These are phyloP conservation scores for Amphipyra berbera DNA, from an alignment of 2,888 invertebrate genomes.

Conservation along the genomic window DNA sequence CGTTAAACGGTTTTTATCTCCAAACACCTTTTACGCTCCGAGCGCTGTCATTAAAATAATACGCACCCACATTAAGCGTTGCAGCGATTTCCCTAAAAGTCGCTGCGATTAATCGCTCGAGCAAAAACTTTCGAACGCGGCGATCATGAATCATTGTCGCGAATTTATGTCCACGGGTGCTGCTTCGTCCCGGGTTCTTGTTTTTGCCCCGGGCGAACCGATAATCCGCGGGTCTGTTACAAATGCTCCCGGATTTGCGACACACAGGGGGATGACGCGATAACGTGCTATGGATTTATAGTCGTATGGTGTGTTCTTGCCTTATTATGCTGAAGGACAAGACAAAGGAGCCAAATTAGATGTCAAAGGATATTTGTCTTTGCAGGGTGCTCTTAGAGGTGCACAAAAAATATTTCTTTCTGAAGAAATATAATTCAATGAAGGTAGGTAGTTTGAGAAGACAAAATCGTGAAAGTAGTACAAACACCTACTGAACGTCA, in stretches of 20 bases:
- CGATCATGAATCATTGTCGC: constrained; percentile 87
- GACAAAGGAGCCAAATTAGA: constrained; percentile 43
- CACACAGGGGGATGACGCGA: constrained; percentile 66
- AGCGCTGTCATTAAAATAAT: constrained; percentile 63
- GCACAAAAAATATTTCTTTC: constrained; percentile 11
- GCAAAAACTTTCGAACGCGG: constrained; percentile 82
- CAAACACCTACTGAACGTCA: too few species aligned
- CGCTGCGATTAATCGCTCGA: constrained; percentile 79
- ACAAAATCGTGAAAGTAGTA: too few species aligned
- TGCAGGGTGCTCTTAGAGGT: background rate
- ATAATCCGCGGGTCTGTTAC: constrained; percentile 76
- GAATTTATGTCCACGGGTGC: constrained; percentile 84
- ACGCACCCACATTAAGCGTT: constrained; percentile 53
- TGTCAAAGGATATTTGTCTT: constrained; percentile 36
- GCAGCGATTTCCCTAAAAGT: constrained; percentile 72
- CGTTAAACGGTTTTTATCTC: constrained; percentile 56
- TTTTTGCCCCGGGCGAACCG: constrained; percentile 78
- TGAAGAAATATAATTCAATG: constrained; percentile 17
- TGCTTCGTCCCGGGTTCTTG: constrained; percentile 67
- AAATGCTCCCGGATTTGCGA: constrained; percentile 80
- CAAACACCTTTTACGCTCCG: constrained; percentile 50
- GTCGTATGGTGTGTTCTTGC: constrained; percentile 30
- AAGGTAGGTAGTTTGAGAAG: background rate
- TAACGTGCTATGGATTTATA: constrained; percentile 64
- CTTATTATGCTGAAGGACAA: constrained; percentile 51